Evolutionary conservation across 2,113 vertebrate species (phyloP), one percentile per base, ranked within the genome.

Genomic region (Cynopterus brachyotis): DNA sequence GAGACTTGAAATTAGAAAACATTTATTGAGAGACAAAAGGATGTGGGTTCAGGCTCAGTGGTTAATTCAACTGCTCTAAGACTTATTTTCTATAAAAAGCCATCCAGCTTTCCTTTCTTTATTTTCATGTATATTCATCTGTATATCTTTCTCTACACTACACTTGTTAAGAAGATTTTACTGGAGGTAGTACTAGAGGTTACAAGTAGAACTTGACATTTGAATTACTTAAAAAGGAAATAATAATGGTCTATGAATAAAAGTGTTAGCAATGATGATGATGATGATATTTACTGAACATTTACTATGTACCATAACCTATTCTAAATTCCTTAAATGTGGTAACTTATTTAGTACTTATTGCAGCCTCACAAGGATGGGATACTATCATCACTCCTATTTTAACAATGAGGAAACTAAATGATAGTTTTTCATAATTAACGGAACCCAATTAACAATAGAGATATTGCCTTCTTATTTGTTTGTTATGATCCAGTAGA

Each of bases 1-100:
- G 12, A 75, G 64, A 73, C 28, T 57, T 95, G 4, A 20, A 94
- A 75, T 79, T 89, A 76, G 57, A 12, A 95, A 96, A 89, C 17
- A 2, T 45, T 64, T 82, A 70, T 76, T 75, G 67, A 94, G 83
- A 93, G 53, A 47, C 6, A 9, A 24, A 80, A 26, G 24, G 75
- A 75, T 9, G 6, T 82, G 60, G 42, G 40, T 69, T 97, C n/a
- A 78, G 3, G 9, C 2, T 90, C 16, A 73, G 3, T 22, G 73
- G 10, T 28, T 62, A 83, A 78, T 62, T 17, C 24, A 35, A 82
- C 62, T 86, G 26, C 66, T 82, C 2, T 2, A 40, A 10, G 28
- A 96, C 3, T 82, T 73, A 55, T 91, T 81, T 86, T 75, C 12
- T 73, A 12, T 6, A 5, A 73, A 20, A 60, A 81, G 9, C 16